Percentiles rank a stretch among this genome's conserved stretches.
phyloP scores from a whole-genome alignment of 2,113 vertebrate genomes.

The Poeciliopsis retropinna region DNA sequence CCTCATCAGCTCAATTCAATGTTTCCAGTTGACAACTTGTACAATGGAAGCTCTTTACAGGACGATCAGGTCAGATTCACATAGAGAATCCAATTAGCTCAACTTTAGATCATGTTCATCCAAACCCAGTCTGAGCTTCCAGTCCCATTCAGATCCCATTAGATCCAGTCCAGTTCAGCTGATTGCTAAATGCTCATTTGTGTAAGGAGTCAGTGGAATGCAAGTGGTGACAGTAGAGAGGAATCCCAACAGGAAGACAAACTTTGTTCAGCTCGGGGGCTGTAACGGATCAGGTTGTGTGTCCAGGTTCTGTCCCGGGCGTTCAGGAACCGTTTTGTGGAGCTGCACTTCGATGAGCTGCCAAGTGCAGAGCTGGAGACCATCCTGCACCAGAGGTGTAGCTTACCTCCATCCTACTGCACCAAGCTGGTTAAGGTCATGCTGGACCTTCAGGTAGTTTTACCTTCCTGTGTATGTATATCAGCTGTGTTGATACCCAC shows the following conservation, averaged over 20 bases:
- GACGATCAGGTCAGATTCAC: no score
- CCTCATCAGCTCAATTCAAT: no score
- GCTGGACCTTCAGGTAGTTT: conserved; percentile 92
- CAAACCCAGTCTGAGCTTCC: no score
- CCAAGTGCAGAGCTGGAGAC: conserved; percentile 91
- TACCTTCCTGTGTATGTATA: fast-evolving
- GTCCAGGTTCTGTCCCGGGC: conserved; percentile 92
- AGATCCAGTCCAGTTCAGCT: not conserved
- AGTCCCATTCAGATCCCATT: not conserved
- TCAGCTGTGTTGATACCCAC: not conserved
- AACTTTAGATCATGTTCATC: not conserved
- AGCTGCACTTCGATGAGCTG: conserved; percentile 95
- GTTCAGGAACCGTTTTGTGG: conserved; percentile 97
- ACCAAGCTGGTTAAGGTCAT: conserved; percentile 93
- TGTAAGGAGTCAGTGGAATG: not conserved
- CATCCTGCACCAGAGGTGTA: conserved; percentile 92
- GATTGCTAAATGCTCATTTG: no score
- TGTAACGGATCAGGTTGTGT: no score
- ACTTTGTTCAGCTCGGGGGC: not conserved
- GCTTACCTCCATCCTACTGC: conserved; percentile 93
- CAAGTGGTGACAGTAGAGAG: not conserved
- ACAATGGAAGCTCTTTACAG: no score
- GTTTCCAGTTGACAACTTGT: no score
- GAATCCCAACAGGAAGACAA: not conserved
- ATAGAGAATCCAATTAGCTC: no score